A percentile compares a stretch with the other conserved stretches of the same genome.
These are phyloP conservation scores for Daboia siamensis DNA, from an alignment of 2,113 vertebrate genomes.

Conservation along the genomic window DNA sequence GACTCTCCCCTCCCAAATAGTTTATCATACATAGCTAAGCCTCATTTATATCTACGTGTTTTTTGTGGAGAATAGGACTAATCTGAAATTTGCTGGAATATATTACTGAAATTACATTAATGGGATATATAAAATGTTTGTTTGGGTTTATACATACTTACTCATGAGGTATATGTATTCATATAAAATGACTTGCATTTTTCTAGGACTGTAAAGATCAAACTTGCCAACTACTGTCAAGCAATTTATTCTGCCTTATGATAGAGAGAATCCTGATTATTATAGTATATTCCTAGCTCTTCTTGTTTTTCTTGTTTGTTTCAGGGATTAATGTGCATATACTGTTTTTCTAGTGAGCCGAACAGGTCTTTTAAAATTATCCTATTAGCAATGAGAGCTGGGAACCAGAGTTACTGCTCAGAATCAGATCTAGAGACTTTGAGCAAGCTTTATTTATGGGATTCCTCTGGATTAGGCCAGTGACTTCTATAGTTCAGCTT, in stretches of 20 bases:
- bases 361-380: neutral
- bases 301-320: neutral
- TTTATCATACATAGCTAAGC: neutral
- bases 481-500: neutral
- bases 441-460: neutral
- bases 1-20: neutral
- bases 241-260: neutral
- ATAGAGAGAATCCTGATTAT: neutral
- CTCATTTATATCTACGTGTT: neutral
- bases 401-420: neutral
- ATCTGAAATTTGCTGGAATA: neutral
- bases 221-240: neutral
- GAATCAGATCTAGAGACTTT: neutral
- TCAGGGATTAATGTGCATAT: neutral
- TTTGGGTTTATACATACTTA: neutral
- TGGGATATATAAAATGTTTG: neutral
- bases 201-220: neutral
- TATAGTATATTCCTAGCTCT: neutral
- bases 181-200: neutral
- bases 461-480: neutral
- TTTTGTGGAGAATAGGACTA: neutral
- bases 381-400: neutral
- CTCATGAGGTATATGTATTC: neutral
- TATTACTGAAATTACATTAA: neutral
- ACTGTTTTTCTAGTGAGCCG: neutral